A percentile compares a stretch with the other conserved stretches of the same genome.
Evolutionary conservation across 2,797 vertebrate species (phyloP).

Genomic region (Mus spretus): DNA sequence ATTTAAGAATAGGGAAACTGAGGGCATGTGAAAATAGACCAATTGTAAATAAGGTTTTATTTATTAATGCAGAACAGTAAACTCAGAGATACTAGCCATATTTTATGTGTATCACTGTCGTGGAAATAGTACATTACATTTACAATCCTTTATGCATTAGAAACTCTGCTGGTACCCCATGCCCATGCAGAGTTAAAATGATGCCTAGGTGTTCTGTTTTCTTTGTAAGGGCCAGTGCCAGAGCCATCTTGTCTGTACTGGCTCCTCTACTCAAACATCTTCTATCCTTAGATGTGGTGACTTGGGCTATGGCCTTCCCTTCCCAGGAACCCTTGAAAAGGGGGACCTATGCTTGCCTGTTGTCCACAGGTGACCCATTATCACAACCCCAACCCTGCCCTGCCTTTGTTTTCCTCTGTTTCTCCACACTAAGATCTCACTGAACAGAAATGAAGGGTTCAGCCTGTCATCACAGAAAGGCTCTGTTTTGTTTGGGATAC

Average conservation of each 20-base stretch:
- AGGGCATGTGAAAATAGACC: neutral
- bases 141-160: neutral
- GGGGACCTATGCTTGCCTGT: neutral
- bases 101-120: constrained; percentile 23
- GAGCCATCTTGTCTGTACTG: neutral
- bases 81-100: constrained; percentile 10
- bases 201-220: neutral
- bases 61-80: constrained; percentile 24
- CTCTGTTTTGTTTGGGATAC: neutral
- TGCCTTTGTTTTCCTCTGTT: neutral
- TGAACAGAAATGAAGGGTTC: neutral
- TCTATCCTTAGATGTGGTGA: neutral
- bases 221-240: neutral
- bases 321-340: neutral
- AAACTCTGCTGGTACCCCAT: neutral
- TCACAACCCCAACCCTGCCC: neutral
- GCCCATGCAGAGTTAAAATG: neutral
- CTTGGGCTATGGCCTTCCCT: neutral
- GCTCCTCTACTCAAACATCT: neutral
- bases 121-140: constrained; percentile 31
- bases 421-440: neutral
- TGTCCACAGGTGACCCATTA: too few species aligned
- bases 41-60: neutral
- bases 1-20: constrained; percentile 30
- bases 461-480: neutral